Conservation (phyloP, 2,797 vertebrate species). For the Spatula clypeata region DNA sequence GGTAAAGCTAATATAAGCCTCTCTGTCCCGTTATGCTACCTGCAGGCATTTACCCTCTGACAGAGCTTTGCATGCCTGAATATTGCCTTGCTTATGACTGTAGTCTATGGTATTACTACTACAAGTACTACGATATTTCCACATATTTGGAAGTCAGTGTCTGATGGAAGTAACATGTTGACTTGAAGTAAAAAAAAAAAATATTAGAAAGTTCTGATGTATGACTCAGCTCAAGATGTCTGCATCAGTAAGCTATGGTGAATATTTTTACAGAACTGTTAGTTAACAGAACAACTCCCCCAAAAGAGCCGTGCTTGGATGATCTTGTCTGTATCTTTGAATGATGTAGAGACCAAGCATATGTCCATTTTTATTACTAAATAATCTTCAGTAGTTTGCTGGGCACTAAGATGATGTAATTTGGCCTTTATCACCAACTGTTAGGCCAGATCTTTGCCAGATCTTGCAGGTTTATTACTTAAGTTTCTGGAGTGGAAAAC, state of each 20-base stretch:
- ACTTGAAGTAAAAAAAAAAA: not conserved
- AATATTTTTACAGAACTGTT: not conserved
- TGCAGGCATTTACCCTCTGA: not conserved
- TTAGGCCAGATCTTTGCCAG: not conserved
- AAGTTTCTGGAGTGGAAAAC: not conserved
- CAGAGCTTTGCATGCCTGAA: not conserved
- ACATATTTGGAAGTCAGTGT: not conserved
- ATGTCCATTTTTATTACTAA: not conserved
- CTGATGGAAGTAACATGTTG: not conserved
- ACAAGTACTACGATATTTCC: not conserved
- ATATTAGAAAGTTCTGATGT: not conserved
- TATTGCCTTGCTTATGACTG: not conserved
- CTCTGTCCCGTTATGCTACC: not conserved
- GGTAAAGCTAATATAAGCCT: not conserved
- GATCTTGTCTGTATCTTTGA: not conserved
- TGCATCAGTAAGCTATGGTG: not conserved
- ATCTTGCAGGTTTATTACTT: slow-evolving; percentile 14
- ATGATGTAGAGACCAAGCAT: not conserved
- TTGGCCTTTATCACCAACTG: not conserved
- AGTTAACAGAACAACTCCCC: not conserved
- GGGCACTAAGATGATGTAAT: not conserved
- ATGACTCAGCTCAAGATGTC: not conserved
- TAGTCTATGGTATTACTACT: not conserved
- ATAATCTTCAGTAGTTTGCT: not conserved
- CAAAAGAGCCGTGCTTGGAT: not conserved